Evolutionary conservation across 92 coral and sea anemone genomes (phyloP), one percentile per base, ranked within the genome.

Genomic region (Zoanthus solanderi): DNA sequence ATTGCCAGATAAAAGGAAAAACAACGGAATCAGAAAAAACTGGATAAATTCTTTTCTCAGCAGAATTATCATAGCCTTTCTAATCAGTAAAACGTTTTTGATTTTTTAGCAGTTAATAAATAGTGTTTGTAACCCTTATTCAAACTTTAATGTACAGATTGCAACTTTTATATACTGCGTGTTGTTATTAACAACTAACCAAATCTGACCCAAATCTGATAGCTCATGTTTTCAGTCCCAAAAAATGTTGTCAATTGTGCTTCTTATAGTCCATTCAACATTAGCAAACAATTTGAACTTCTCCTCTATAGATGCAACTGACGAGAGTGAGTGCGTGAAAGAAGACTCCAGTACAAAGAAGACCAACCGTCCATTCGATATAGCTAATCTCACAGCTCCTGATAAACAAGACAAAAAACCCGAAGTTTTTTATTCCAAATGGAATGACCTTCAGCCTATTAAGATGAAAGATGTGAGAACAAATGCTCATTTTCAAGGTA

Each of bases 361-460:
- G 28, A 87, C 96, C 14, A 85, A 30, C 42, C 96, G 98, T 47
- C 98, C 98, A 16, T 95, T 94, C 83, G 98, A 95, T 78, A 95
- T 95, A 31, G 98, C 90, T 37, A 95, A 95, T 90, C 93, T 95
- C 17, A 94, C 93, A 53, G 94, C 95, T 0, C 94, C 95, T 0
- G 95, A 95, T 82, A 92, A 92, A 37, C 91, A 79, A 75, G 31
- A 88, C 44, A 94, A 93, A 85, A 84, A 84, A 84, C 79, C 75
- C 45, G 42, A 45, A 11, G 60, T 66, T 11, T 68, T 29, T 42
- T 53, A 67, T 47, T 37, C 44, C 28, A 81, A 65, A 23, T 81
- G 85, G 85, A 47, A 45, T 71, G 63, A 81, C 63, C 13, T 52
- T 31, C 60, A 81, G 47, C 85, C 16, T 15, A 32, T 74, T 7